Conservation (phyloP, 2,888 invertebrate species). For the Lasioglossum malachurum region DNA sequence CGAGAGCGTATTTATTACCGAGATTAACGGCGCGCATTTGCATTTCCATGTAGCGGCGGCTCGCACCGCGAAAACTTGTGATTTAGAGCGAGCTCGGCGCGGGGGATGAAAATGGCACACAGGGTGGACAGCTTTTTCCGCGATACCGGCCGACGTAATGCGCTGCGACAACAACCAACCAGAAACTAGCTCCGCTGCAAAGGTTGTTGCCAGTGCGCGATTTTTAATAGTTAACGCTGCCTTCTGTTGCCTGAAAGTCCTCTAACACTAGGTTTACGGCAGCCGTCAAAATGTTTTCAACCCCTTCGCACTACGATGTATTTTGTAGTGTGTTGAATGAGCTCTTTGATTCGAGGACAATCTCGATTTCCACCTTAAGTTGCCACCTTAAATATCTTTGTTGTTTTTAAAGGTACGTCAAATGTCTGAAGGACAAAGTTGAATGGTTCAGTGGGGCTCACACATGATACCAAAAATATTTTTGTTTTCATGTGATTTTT, state of each 20-base stretch:
- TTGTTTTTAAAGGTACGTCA: too few species aligned
- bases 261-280: not conserved
- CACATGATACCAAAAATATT: too few species aligned
- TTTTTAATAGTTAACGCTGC: conserved; percentile 1
- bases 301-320: too few species aligned
- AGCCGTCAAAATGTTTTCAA: too few species aligned
- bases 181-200: not conserved
- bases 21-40: conserved; percentile 70
- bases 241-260: not conserved
- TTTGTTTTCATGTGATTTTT: too few species aligned
- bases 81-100: conserved; percentile 58
- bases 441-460: too few species aligned
- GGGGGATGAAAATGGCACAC: conserved; percentile 2
- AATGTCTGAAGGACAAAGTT: too few species aligned
- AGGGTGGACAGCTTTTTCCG: conserved; percentile 30
- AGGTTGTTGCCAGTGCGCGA: not conserved
- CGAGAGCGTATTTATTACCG: conserved; percentile 64
- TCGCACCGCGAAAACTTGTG: conserved; percentile 64
- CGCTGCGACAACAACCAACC: not conserved
- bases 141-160: conserved; percentile 28
- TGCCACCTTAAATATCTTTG: too few species aligned
- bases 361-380: too few species aligned
- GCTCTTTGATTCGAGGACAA: too few species aligned
- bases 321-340: too few species aligned
- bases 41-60: conserved; percentile 62